Evolutionary conservation across 2,888 invertebrate species (phyloP).

Genomic region (Tholera decimalis): DNA sequence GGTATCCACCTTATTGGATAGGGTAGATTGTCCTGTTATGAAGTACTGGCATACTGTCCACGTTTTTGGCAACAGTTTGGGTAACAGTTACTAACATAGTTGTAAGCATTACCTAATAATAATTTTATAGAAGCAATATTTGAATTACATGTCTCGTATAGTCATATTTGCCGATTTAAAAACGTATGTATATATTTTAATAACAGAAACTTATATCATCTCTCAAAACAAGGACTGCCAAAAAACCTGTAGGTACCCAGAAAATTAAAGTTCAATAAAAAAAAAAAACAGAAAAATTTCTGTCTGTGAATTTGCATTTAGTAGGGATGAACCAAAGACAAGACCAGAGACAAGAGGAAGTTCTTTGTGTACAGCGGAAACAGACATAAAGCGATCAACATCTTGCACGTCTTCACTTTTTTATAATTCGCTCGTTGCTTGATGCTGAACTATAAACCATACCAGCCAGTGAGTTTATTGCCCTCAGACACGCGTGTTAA

Average conservation of each 20-base stretch:
- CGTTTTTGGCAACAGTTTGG: too few relatives aligned
- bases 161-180: too few relatives aligned
- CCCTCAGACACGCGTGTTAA: conserved; percentile 23
- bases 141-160: too few relatives aligned
- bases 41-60: too few relatives aligned
- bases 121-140: too few relatives aligned
- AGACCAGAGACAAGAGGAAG: conserved; percentile 86
- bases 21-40: too few relatives aligned
- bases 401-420: conserved; percentile 82
- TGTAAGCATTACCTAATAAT: too few relatives aligned
- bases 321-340: conserved; percentile 85
- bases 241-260: neutral
- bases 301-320: conserved; percentile 83
- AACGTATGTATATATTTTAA: too few relatives aligned
- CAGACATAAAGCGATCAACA: conserved; percentile 85
- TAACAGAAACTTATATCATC: neutral
- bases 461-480: conserved; percentile 64
- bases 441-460: conserved; percentile 62
- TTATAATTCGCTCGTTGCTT: conserved; percentile 68
- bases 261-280: conserved; percentile 31
- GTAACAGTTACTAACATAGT: too few relatives aligned
- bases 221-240: neutral
- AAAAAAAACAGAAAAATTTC: conserved; percentile 54
- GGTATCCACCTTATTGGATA: too few relatives aligned
- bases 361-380: conserved; percentile 87